Percentiles rank a stretch among this genome's conserved stretches.
These are phyloP conservation scores for Melanocharis versteri DNA, from an alignment of 2,113 vertebrate species.

Conservation along the genomic window DNA sequence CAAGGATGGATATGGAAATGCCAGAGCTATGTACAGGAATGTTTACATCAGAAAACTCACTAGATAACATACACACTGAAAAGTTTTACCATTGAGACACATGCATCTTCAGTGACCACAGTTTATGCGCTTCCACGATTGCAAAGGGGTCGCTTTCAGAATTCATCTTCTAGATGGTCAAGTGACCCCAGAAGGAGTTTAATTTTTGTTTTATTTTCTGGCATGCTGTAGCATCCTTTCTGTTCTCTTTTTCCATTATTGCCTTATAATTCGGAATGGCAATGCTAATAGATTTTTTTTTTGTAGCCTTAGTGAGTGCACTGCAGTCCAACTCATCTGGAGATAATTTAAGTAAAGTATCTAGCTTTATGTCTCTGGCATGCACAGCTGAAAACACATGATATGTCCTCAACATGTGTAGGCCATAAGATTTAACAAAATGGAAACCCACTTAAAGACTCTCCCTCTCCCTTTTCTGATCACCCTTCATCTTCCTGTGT, in stretches of 20 bases:
- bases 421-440: constrained; percentile 42
- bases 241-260: constrained; percentile 24
- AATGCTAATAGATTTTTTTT: background rate
- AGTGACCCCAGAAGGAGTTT: background rate
- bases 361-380: background rate
- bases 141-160: background rate
- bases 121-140: background rate
- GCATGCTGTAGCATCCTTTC: constrained; percentile 1
- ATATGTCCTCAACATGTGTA: constrained; percentile 6
- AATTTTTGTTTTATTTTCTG: background rate
- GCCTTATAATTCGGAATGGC: background rate
- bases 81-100: background rate
- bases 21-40: background rate
- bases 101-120: background rate
- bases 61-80: background rate
- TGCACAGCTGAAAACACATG: constrained; percentile 19
- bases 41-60: background rate
- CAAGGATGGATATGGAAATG: background rate
- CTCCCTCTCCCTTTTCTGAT: constrained; percentile 70
- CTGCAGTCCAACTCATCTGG: background rate
- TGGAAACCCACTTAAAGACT: constrained; percentile 61
- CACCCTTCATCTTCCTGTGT: constrained; percentile 54
- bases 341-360: background rate
- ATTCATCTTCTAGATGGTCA: background rate
- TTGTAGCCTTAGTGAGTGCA: background rate